Evolutionary conservation across 1,140 invertebrate genomes (phyloP).

Genomic region (Alviniconcha marisindica): DNA sequence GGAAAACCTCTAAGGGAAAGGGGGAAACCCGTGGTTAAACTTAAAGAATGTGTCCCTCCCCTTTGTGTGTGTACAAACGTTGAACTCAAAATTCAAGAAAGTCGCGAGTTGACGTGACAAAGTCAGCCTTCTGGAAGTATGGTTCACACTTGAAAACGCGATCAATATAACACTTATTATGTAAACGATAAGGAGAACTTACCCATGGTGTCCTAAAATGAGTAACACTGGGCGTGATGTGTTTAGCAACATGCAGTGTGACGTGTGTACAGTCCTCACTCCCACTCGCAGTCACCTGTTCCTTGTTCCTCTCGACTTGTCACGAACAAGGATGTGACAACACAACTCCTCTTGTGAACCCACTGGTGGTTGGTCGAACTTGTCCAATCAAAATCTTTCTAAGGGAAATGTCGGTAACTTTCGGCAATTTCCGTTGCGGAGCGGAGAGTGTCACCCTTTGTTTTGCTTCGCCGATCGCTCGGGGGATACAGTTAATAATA

Average conservation of each 20-base stretch:
- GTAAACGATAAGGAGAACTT: neutral
- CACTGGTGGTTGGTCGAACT: neutral
- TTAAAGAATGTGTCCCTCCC: too few relatives aligned
- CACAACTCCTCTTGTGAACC: neutral
- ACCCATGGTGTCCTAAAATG: neutral
- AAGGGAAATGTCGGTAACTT: neutral
- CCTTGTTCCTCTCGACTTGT: slow-evolving; percentile 4
- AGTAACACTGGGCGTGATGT: neutral
- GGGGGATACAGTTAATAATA: too few relatives aligned
- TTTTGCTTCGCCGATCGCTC: too few relatives aligned
- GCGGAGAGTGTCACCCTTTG: neutral
- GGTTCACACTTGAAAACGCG: too few relatives aligned
- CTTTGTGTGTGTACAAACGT: too few relatives aligned
- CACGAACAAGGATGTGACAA: slow-evolving; percentile 19
- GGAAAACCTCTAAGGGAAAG: too few relatives aligned
- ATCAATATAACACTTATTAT: too few relatives aligned
- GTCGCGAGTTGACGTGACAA: too few relatives aligned
- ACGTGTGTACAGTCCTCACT: neutral
- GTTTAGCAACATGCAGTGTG: neutral
- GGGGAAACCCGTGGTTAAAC: too few relatives aligned
- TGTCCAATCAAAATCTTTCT: neutral
- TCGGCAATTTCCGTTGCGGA: neutral
- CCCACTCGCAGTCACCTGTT: neutral
- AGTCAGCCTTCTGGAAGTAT: too few relatives aligned
- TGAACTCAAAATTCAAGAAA: too few relatives aligned